phyloP scores from a whole-genome alignment of 1,140 invertebrate genomes.

The Helicoverpa zea region DNA sequence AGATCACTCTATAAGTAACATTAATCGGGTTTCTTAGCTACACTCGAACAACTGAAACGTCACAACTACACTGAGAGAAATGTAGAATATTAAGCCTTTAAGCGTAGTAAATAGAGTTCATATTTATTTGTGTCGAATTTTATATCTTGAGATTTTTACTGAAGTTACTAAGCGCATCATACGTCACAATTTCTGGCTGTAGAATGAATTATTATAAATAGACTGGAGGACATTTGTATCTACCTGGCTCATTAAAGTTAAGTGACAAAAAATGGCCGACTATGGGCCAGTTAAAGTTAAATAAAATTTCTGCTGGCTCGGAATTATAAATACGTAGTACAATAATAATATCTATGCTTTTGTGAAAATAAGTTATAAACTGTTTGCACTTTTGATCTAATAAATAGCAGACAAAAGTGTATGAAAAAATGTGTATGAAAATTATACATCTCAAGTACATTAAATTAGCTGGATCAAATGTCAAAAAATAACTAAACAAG shows the following conservation, averaged over 20 bases:
- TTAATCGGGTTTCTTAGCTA: constrained; percentile 76
- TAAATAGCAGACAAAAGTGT: too few species aligned
- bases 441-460: too few species aligned
- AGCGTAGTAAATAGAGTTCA: not conserved
- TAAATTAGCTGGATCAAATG: too few species aligned
- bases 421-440: too few species aligned
- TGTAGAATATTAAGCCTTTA: not conserved
- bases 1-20: constrained; percentile 83
- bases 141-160: constrained; percentile 36
- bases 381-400: too few species aligned
- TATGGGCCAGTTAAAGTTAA: not conserved
- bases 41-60: constrained; percentile 9
- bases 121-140: not conserved
- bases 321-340: too few species aligned
- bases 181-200: constrained; percentile 42
- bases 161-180: constrained; percentile 38
- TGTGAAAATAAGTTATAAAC: too few species aligned
- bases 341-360: too few species aligned
- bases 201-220: constrained; percentile 43
- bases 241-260: not conserved
- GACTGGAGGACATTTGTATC: not conserved
- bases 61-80: not conserved
- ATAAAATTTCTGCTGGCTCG: too few species aligned
- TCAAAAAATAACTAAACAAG: too few species aligned
- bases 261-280: not conserved